Base-by-base conservation (phyloP, 2,888 invertebrate genomes). In the Isoperla grammatica region DNA sequence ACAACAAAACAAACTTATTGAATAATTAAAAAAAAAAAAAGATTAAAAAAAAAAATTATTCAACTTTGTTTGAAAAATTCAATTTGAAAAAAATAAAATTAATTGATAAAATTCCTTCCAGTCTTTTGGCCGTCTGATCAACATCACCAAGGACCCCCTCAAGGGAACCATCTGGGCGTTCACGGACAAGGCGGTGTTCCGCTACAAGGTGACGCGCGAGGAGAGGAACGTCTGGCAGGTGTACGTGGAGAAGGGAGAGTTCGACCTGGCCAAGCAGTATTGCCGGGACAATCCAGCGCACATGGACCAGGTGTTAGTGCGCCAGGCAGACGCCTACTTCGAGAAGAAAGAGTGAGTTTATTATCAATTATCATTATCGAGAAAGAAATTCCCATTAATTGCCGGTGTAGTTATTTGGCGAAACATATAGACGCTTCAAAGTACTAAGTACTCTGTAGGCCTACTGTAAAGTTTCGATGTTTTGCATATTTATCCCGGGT, bases 141-240 rank as follows among this genome's bases (percentile, higher is more conserved):
- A 86, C 65, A 84, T 96, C 57, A 81, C 88, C 1, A 88, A 88
- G 71, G 96, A 97, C 74, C 81, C 84, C 0, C 77, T 84, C 22
- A 88, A 84, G 57, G 87, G 77, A 43, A 73, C 61, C 2, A 87
- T 97, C 61, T 97, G 95, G 88, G 86, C 89, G 0, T 88, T 88
- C 63, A 91, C 94, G 0, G 88, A 91, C 66, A 86, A 86, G 70
- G 83, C 86, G 2, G 85, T 96, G 17, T 95, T 91, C 70, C 86
- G 88, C 67, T 94, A 93, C 70, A 89, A 86, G 77, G 84, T 97
- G 1, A 81, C 81, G 0, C 82, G 86, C 65, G 97, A 97, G 74
- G 88, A 91, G 68, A 79, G 92, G 42, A 87, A 93, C 70, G 86
- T 92, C 0, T 94, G 93, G 94, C 83, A 85, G 63, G 88, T 95